Conservation (phyloP, 2,113 vertebrate species). For the Aegotheles bennettii region DNA sequence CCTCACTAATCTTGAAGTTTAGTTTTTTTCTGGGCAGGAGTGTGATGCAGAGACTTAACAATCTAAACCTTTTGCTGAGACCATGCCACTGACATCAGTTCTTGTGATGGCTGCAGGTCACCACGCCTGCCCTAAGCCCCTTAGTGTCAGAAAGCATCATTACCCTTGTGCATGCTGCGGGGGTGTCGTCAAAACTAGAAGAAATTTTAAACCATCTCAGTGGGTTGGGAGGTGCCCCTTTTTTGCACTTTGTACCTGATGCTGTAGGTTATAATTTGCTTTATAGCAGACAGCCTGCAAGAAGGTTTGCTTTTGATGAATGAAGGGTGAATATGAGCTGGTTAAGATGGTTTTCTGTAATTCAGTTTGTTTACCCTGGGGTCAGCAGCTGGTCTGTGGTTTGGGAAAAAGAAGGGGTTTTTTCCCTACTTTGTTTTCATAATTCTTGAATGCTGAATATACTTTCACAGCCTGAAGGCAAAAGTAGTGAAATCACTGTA, state of each 20-base stretch:
- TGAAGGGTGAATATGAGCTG: neutral
- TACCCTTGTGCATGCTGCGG: rapidly evolving
- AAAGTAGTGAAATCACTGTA: neutral
- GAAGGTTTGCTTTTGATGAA: neutral
- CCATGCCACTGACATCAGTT: neutral
- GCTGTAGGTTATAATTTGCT: neutral
- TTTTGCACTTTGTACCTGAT: neutral
- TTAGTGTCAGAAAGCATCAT: neutral
- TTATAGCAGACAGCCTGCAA: neutral
- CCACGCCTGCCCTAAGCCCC: neutral
- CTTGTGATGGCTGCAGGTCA: neutral
- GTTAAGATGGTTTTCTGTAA: neutral
- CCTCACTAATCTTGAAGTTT: neutral
- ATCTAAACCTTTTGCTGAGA: neutral
- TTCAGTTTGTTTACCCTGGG: neutral
- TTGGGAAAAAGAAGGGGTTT: neutral
- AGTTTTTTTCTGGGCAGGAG: neutral
- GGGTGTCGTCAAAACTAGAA: neutral
- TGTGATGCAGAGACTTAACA: neutral
- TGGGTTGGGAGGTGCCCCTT: neutral
- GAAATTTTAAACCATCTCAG: neutral
- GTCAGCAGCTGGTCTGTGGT: neutral
- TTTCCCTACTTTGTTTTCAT: neutral
- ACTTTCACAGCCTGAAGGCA: neutral
- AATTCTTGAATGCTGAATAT: neutral